These are phyloP conservation scores for Biston betularia DNA, from an alignment of 2,888 invertebrate species.

Conservation along the genomic window DNA sequence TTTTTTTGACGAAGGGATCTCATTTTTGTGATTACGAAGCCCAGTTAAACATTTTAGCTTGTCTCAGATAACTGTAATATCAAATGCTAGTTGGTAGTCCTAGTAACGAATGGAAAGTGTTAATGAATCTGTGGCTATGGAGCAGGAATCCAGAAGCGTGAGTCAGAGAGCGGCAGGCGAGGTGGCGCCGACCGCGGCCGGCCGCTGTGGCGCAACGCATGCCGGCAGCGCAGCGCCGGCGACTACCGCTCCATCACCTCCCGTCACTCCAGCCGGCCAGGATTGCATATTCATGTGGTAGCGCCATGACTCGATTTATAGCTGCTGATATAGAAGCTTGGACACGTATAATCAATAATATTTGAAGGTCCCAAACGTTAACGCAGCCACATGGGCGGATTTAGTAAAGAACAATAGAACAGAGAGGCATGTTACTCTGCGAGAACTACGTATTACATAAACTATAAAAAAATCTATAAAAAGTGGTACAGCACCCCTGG, in stretches of 20 bases:
- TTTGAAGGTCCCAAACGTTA: not conserved
- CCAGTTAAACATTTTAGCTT: not conserved
- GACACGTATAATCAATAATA: constrained; percentile 12
- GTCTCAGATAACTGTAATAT: not conserved
- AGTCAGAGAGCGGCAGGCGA: constrained; percentile 63
- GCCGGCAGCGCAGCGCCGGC: constrained; percentile 27
- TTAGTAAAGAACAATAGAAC: not conserved
- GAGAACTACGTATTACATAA: too few relatives aligned
- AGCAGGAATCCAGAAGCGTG: constrained; percentile 78
- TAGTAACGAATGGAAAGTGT: constrained; percentile 10
- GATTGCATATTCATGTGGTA: constrained; percentile 32
- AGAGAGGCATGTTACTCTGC: too few relatives aligned
- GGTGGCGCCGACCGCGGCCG: constrained; percentile 55
- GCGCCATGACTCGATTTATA: constrained; percentile 16
- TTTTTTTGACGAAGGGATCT: too few relatives aligned
- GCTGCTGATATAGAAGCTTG: constrained; percentile 1
- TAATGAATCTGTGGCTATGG: constrained; percentile 51
- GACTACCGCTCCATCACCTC: constrained; percentile 48
- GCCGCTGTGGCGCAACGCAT: constrained; percentile 54
- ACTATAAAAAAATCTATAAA: too few relatives aligned
- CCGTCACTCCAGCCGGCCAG: constrained; percentile 22
- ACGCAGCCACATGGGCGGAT: constrained; percentile 1
- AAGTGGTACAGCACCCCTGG: too few relatives aligned
- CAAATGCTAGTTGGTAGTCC: constrained; percentile 24
- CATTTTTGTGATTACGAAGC: too few relatives aligned